Percentiles rank a stretch among this genome's conserved stretches.
Conservation (phyloP, 2,797 vertebrate genomes). For the Leuciscus waleckii region DNA sequence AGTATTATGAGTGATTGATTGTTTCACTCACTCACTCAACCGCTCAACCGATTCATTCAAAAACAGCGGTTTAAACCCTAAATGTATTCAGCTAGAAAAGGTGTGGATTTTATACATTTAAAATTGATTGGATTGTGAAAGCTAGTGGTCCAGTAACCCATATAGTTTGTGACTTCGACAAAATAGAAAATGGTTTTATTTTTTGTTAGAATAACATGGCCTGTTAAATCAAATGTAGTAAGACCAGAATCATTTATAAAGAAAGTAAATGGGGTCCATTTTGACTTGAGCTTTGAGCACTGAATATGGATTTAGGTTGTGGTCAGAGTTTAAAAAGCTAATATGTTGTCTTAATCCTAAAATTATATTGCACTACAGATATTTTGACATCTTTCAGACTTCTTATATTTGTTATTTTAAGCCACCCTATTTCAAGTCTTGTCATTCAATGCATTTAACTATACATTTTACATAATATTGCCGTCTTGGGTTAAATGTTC, state of each 20-base stretch:
- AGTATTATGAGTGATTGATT: neutral
- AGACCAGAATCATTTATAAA: neutral
- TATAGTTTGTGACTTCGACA: neutral
- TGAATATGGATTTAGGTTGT: neutral
- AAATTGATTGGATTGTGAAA: neutral
- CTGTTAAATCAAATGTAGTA: neutral
- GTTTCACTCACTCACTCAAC: neutral
- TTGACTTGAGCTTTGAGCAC: neutral
- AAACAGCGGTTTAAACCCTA: neutral
- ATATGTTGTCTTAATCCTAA: conserved; percentile 44
- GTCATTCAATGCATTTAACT: conserved; percentile 4
- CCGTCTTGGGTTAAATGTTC: neutral
- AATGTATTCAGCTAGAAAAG: neutral
- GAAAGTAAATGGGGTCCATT: neutral
- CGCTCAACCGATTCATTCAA: neutral
- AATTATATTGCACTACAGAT: conserved; percentile 47
- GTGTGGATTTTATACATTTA: neutral
- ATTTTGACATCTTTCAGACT: conserved; percentile 10
- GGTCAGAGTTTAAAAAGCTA: conserved; percentile 4
- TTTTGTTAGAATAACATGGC: neutral
- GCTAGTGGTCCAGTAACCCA: neutral
- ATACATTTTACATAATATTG: conserved; percentile 3
- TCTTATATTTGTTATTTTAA: conserved; percentile 47
- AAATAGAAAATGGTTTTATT: neutral
- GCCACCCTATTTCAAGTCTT: conserved; percentile 33